These are phyloP conservation scores for Eufriesea mexicana DNA, from an alignment of 1,140 invertebrate genomes.

Conservation along the genomic window DNA sequence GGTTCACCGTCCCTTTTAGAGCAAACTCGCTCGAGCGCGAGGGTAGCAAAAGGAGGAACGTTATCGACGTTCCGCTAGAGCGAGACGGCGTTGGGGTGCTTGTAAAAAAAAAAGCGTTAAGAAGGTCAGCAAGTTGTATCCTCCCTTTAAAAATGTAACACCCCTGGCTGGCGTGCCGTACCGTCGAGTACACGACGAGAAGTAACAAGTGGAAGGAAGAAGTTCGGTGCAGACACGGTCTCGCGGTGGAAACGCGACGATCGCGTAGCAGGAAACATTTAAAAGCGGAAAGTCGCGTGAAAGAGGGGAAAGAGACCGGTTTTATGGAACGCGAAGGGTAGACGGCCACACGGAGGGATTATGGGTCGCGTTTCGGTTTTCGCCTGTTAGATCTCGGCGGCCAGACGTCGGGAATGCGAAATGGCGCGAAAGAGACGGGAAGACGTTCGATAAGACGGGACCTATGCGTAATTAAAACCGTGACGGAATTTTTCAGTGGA, in stretches of 20 bases:
- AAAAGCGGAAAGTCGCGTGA: conserved; percentile 33
- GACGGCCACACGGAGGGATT: conserved; percentile 25
- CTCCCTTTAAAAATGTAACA: neutral
- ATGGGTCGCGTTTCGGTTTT: conserved; percentile 7
- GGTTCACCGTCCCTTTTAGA: neutral
- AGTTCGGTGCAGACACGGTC: neutral
- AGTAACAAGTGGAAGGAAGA: neutral
- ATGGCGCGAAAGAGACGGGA: neutral
- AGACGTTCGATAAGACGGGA: neutral
- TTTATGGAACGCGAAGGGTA: conserved; percentile 4
- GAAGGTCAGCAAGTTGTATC: neutral
- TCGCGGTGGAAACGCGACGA: neutral
- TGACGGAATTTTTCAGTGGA: neutral
- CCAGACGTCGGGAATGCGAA: conserved; percentile 9
- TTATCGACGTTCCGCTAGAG: neutral
- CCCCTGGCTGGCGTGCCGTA: too few relatives aligned
- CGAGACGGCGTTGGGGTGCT: too few relatives aligned
- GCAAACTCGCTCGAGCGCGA: neutral
- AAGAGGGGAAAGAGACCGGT: neutral
- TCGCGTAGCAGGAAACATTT: conserved; percentile 41
- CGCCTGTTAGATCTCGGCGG: too few relatives aligned
- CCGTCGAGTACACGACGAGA: neutral
- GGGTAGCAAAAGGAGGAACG: neutral
- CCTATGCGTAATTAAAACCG: neutral
- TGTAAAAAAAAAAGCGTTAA: neutral